A percentile compares a stretch with the other conserved stretches of the same genome.
Evolutionary conservation across 2,888 invertebrate species (phyloP).

Genomic region (Sarcophaga caerulescens): DNA sequence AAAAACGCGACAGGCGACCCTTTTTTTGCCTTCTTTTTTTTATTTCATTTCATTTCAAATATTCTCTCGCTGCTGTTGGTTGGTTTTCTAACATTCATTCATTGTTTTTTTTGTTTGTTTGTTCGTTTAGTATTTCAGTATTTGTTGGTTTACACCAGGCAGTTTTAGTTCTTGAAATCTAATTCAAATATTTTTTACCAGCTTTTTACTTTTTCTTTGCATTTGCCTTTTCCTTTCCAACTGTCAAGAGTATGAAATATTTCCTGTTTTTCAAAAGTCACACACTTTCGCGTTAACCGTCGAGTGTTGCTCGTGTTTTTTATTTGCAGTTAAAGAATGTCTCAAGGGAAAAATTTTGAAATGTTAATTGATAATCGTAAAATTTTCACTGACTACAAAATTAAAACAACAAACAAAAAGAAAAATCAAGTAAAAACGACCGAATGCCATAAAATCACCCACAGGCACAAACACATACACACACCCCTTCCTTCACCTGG

Average conservation of each 20-base stretch:
- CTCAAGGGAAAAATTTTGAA: slow-evolving; percentile 50
- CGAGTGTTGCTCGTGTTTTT: slow-evolving; percentile 4
- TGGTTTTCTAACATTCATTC: neutral
- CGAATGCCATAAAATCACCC: neutral
- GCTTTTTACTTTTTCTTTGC: too few relatives aligned
- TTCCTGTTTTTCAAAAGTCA: neutral
- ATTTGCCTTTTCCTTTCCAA: too few relatives aligned
- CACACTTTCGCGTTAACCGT: neutral
- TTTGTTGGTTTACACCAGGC: slow-evolving; percentile 5
- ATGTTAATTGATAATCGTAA: slow-evolving; percentile 57
- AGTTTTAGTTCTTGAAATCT: slow-evolving; percentile 29
- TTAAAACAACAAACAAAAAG: too few relatives aligned
- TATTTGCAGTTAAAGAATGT: neutral
- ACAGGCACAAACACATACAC: too few relatives aligned
- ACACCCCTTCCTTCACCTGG: too few relatives aligned
- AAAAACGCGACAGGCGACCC: slow-evolving; percentile 45
- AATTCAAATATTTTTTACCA: slow-evolving; percentile 45
- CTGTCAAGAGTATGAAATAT: slow-evolving; percentile 31
- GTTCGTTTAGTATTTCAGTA: neutral
- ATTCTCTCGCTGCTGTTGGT: neutral
- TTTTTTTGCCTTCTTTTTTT: slow-evolving; percentile 7
- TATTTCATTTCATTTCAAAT: neutral
- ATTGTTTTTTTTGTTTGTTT: neutral
- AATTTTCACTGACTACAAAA: slow-evolving; percentile 34
- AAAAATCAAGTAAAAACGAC: neutral